Evolutionary conservation across 1,140 invertebrate species (phyloP), one percentile per base, ranked within the genome.

Genomic region (Drosophila santomea): DNA sequence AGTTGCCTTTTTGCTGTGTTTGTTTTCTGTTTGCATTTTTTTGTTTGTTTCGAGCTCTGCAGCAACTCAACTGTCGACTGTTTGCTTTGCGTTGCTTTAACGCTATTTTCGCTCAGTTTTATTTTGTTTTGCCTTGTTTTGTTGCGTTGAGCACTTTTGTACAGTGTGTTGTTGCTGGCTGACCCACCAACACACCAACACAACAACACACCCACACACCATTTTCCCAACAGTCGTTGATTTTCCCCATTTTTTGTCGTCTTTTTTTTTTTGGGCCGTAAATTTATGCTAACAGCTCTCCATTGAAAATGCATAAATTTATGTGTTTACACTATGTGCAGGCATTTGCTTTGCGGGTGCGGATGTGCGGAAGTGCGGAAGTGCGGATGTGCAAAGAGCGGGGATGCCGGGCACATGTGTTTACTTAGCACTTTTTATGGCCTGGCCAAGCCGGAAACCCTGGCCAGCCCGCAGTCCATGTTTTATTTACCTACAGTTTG

Each of bases 291-390:
- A 89, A 89, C 85, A 90, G 85, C 83, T 89, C 86, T 90, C 85
- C 85, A 89, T 89, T 89, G 85, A 89, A 89, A 89, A 84, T 90
- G 85, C 85, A 89, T 89, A 89, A 89, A 89, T 89, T 89, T 89
- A 89, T 90, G 85, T 90, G 85, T 89, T 90, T 90, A 89, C 80
- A 90, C 84, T 89, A 80, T 90, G 80, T 90, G 80, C 84, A 84
- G 80, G 80, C 79, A 76, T 88, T 89, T 88, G 76, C 57, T 75
- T 78, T 73, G 75, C 75, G 54, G 52, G 73, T 75, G 56, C 43
- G 61, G 64, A 63, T 56, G 51, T 48, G 55, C 36, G 23, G 23
- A 25, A 3, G 73, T 75, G 56, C 47, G 23, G 23, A 23, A 3
- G 73, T 75, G 56, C 47, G 61, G 64, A 63, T 56, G 51, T 50